Base-by-base conservation (phyloP, 1,140 invertebrate genomes). In the Procambarus clarkii region DNA sequence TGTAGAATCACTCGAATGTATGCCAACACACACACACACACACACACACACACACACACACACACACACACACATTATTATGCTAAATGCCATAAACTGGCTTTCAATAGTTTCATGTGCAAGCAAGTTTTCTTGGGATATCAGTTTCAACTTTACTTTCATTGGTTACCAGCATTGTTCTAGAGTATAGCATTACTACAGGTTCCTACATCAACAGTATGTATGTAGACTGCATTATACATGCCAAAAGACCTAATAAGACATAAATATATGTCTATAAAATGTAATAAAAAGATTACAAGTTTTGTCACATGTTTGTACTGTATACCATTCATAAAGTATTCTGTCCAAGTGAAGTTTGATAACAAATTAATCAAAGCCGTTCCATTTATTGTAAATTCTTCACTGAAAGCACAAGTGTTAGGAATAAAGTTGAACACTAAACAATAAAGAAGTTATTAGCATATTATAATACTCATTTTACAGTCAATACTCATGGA, bases 231-330 rank as follows among this genome's bases (percentile, higher is more conserved):
- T 74, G 64, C 64, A 24, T 74, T 24, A 44, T 45, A 83, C 54
- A 64, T 34, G 69, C 80, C 44, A 46, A 11, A 60, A 64, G 50
- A 83, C 24, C 60, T 83, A 82, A 60, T 34, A 69, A 34, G 24
- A 64, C n/a, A 34, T 34, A 34, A 34, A 34, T 34, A 34, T 34
- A 34, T 34, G 34, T 34, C 34, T 34, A 34, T 34, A 34, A 34
- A 34, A 34, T 34, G 34, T 34, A 34, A 34, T 34, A 58, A 83
- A 74, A 74, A 74, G 69, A 34, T 18, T 44, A 45, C 69, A 45
- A 45, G 11, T 54, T 82, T 69, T 83, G 81, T 64, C 15, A 69
- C 45, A 69, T 13, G 69, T 83, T 83, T 83, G 81, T 83, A 83
- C 81, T 83, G 81, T 83, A 69, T 54, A n/a, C n/a, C 78, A 34